Base-by-base conservation (phyloP, 2,797 vertebrate species). In the Lophotriccus pileatus region DNA sequence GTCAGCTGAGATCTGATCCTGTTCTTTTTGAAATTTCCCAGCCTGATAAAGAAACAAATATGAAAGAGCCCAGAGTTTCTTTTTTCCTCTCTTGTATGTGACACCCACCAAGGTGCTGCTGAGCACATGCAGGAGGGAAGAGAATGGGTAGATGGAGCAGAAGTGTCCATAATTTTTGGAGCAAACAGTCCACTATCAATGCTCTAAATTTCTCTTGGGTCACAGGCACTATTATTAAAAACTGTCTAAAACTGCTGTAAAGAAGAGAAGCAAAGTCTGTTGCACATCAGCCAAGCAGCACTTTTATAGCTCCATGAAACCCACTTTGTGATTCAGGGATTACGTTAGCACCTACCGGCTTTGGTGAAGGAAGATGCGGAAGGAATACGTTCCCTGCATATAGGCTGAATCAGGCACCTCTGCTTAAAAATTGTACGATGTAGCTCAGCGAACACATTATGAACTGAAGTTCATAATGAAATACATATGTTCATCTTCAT, bases 391-490 rank as follows among this genome's bases (percentile, higher is more conserved):
- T 85, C 37, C 47, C 27, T 84, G 24, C 30, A 41, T n/a, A 39
- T 5, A 52, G 63, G 24, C 74, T 76, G 44, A 75, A 69, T 55
- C 1, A 2, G 47, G 36, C 47, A 76, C 21, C 63, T 75, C 50
- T 89, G 64, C 83, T 84, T 76, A 78, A 88, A 84, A 86, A 20
- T 7, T 46, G 16, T 46, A 41, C 46, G 37, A 49, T 69, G 59
- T 83, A 75, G 46, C 53, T 94, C 64, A 75, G 73, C 0, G 5
- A 86, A 63, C 27, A 41, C 0, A 0, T 76, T 94, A n/a, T n/a
- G n/a, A n/a, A n/a, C n/a, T 91, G 73, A 39, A 66, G 63, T 67
- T 79, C 39, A 6, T 90, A 79, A 89, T 94, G 73, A 95, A 93
- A 91, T 76, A 73, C 85, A 43, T 55, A 27, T 63, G 77, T 90